Evolutionary conservation across 1,140 invertebrate genomes (phyloP).

Genomic region (Liolophura sinensis): DNA sequence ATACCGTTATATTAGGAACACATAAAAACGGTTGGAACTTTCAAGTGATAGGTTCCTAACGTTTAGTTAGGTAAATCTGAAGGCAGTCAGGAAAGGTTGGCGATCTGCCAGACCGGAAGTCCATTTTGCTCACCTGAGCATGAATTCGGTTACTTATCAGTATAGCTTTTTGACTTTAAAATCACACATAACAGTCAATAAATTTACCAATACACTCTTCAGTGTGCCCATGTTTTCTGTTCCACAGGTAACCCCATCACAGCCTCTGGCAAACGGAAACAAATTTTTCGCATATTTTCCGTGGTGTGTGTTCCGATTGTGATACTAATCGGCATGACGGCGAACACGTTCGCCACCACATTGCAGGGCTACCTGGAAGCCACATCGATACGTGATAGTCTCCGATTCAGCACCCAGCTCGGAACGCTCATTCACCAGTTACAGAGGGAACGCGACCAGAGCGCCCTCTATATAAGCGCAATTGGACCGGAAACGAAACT

Average conservation of each 20-base stretch:
- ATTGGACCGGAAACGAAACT: conserved; percentile 35
- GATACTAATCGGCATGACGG: conserved; percentile 36
- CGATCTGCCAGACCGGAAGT: too few species aligned
- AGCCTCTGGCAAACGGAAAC: conserved; percentile 35
- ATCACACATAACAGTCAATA: too few species aligned
- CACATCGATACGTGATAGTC: conserved; percentile 13
- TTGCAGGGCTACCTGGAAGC: conserved; percentile 33
- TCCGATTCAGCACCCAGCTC: conserved; percentile 11
- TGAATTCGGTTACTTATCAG: too few species aligned
- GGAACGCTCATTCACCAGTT: conserved; percentile 20
- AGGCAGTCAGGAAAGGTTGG: too few species aligned
- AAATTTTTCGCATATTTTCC: conserved; percentile 41
- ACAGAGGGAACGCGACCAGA: conserved; percentile 46
- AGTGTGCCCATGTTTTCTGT: neutral
- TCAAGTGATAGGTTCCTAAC: too few species aligned
- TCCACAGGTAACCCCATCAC: conserved; percentile 41
- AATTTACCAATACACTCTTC: too few species aligned
- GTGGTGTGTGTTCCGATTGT: conserved; percentile 37
- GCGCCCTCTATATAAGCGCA: conserved; percentile 39
- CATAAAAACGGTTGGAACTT: too few species aligned
- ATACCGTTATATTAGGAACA: too few species aligned
- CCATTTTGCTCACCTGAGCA: too few species aligned
- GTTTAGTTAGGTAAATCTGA: too few species aligned
- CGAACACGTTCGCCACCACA: conserved; percentile 35
- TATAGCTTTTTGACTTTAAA: too few species aligned